Evolutionary conservation across 2,888 invertebrate species (phyloP).

Genomic region (Alviniconcha strummeri): DNA sequence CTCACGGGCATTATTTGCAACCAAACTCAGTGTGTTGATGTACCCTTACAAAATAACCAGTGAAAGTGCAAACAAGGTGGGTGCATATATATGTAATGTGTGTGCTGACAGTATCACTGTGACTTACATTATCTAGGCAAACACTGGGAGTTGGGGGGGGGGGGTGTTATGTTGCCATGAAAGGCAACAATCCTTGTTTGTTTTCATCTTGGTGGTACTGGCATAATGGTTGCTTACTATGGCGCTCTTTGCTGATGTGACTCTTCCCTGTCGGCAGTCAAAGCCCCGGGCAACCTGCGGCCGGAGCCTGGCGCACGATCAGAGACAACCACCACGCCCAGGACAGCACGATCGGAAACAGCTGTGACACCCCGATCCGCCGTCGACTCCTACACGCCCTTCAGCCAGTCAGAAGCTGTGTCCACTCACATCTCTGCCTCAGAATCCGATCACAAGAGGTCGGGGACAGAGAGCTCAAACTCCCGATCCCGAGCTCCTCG

Average conservation of each 20-base stretch:
- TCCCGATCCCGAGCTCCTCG: conserved; percentile 8
- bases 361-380: conserved; percentile 1
- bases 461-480: conserved; percentile 27
- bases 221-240: too few species aligned
- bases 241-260: neutral
- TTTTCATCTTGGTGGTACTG: neutral
- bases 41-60: too few species aligned
- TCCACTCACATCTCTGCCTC: conserved; percentile 31
- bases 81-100: too few species aligned
- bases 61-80: too few species aligned
- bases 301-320: neutral
- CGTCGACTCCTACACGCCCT: conserved; percentile 5
- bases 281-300: conserved; percentile 20
- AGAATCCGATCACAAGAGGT: neutral
- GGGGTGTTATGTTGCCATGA: too few species aligned
- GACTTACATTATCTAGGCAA: too few species aligned
- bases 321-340: neutral
- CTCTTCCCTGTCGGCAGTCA: neutral
- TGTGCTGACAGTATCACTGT: too few species aligned
- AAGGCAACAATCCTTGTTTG: neutral
- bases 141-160: too few species aligned
- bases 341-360: conserved; percentile 6
- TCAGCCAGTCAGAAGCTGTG: conserved; percentile 22
- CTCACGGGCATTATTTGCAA: too few species aligned
- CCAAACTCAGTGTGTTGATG: too few species aligned